Evolutionary conservation across 2,888 invertebrate genomes (phyloP), one percentile per base, ranked within the genome.

Genomic region (Caenorhabditis zanzibari): DNA sequence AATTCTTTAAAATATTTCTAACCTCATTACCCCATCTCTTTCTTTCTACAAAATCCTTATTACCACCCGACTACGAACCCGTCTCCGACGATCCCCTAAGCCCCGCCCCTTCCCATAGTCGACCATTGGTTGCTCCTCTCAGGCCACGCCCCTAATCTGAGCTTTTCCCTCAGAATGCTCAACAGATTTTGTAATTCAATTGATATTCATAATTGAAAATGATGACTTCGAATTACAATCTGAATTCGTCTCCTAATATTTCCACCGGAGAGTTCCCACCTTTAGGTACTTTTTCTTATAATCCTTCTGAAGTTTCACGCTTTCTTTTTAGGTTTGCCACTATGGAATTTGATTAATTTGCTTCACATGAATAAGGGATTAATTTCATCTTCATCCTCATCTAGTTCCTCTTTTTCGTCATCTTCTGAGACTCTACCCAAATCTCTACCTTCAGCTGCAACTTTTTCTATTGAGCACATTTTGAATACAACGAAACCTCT

Each of bases 381-480:
- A 12, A 12, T 38, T 38, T 38, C 38, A 12, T 38, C 69, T 35
- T 26, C 44, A 44, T 61, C 35, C 26, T 24, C 44, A 0, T 44
- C 24, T 44, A 41, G 14, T 47, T 47, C 58, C 56, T 59, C n/a
- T n/a, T n/a, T n/a, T n/a, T n/a, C 71, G 16, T 56, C 32, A 5
- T 59, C 71, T 0, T 58, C 59, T 41, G 71, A 72, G 6, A 22
- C 41, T 28, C 58, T 10, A 9, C 28, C 44, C 44, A 59, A 59
- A 12, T 47, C 44, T 14, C 44, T 44, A 54, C 28, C 52, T 14
- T 14, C 14, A 16, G n/a, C 28, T 6, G 16, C 52, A 4, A 35
- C n/a, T n/a, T 81, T 81, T 12, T 69, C 74, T 19, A 81, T 81
- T 32, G 81, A 81, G 24, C 74, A 74, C 35, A 63, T 81, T 56